phyloP scores from a whole-genome alignment of 2,113 vertebrate genomes.

The Butastur rufipennis region DNA sequence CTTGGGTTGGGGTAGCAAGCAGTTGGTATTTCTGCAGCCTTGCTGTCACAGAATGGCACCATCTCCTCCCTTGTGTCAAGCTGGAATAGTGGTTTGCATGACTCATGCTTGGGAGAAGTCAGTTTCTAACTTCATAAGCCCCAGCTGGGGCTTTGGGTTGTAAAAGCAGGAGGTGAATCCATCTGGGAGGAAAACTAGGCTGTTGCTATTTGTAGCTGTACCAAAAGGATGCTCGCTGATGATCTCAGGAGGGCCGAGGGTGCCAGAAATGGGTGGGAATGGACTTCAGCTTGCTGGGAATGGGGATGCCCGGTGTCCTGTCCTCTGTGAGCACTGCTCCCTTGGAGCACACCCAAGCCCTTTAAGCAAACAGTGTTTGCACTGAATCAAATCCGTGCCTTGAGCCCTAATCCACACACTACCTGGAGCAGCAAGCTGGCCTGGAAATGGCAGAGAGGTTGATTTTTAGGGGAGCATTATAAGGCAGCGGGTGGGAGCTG shows the following conservation, averaged over 20 bases:
- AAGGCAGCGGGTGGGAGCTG: background rate
- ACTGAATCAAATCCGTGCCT: background rate
- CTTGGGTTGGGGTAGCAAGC: too few relatives aligned
- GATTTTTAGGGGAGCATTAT: background rate
- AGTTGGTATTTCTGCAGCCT: background rate
- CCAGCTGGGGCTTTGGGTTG: background rate
- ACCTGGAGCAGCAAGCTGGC: background rate
- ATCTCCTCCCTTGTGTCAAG: background rate
- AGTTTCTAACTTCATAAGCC: background rate
- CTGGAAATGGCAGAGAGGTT: background rate
- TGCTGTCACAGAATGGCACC: background rate
- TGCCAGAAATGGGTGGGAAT: background rate
- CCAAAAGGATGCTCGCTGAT: background rate
- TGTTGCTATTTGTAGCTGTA: background rate
- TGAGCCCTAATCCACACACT: accelerated
- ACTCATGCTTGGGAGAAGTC: background rate
- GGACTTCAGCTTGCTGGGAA: background rate
- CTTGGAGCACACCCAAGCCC: accelerated
- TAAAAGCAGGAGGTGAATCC: background rate
- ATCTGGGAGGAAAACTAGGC: background rate
- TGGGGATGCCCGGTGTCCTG: background rate
- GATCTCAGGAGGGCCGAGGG: background rate
- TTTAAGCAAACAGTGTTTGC: background rate
- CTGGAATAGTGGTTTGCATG: accelerated
- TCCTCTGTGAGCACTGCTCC: accelerated